Evolutionary conservation across 2,797 vertebrate genomes (phyloP).

Genomic region (Synanceia verrucosa): DNA sequence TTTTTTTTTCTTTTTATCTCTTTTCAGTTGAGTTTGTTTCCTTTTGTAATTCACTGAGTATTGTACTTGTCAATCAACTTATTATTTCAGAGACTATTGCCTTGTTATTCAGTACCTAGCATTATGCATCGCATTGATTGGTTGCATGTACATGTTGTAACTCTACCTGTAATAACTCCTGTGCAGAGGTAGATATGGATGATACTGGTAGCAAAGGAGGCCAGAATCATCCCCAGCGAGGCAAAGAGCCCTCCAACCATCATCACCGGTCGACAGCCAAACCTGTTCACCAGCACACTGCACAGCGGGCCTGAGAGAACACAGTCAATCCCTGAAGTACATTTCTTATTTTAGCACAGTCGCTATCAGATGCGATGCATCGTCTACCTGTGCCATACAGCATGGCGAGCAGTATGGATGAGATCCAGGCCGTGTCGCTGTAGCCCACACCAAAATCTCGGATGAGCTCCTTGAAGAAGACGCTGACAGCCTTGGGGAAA

Average conservation of each 20-base stretch:
- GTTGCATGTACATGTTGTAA: not conserved
- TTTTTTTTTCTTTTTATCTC: too few species aligned
- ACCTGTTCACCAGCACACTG: slow-evolving; percentile 91
- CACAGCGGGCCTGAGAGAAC: slow-evolving; percentile 88
- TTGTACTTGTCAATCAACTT: too few species aligned
- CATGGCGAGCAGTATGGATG: slow-evolving; percentile 95
- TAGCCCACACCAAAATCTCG: slow-evolving; percentile 90
- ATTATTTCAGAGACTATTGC: too few species aligned
- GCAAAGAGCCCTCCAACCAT: slow-evolving; percentile 92
- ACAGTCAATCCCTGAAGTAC: not conserved
- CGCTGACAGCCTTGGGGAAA: slow-evolving; percentile 95
- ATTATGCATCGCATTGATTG: too few species aligned
- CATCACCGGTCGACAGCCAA: slow-evolving; percentile 95
- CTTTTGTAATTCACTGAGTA: too few species aligned
- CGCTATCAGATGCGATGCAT: not conserved
- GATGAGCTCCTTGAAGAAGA: slow-evolving; percentile 96
- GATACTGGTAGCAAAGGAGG: slow-evolving; percentile 89
- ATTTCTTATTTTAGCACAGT: not conserved
- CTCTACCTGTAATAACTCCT: slow-evolving; percentile 90
- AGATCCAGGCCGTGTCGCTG: slow-evolving; percentile 95
- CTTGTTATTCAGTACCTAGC: too few species aligned
- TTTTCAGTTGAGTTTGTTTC: too few species aligned
- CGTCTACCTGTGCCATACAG: slow-evolving; percentile 91
- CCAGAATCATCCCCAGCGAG: slow-evolving; percentile 90
- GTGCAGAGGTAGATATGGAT: slow-evolving; percentile 89